Conservation (phyloP, 2,113 vertebrate genomes). For the Brienomyrus brachyistius region DNA sequence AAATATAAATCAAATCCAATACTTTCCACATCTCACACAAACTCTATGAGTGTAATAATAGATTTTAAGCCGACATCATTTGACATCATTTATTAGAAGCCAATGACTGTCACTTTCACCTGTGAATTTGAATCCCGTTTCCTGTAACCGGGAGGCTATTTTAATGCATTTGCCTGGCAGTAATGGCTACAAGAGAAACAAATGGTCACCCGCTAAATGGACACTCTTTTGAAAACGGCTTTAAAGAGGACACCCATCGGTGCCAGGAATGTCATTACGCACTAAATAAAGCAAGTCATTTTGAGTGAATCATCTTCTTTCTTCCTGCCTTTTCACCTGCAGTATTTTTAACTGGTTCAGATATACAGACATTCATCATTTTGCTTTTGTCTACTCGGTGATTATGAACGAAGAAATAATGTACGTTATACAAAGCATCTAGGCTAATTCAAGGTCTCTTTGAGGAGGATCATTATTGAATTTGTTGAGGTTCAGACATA, state of each 20-base stretch:
- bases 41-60: not conserved
- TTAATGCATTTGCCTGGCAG: not conserved
- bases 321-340: not conserved
- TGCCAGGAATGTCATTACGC: not conserved
- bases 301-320: not conserved
- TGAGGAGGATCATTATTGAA: not conserved
- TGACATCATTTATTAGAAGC: not conserved
- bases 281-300: not conserved
- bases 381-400: not conserved
- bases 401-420: not conserved
- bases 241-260: not conserved
- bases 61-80: not conserved
- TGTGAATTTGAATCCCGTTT: not conserved
- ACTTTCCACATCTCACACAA: not conserved
- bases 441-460: not conserved
- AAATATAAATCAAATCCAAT: not conserved
- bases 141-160: not conserved
- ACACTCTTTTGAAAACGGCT: not conserved
- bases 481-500: not conserved
- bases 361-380: not conserved
- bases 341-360: not conserved
- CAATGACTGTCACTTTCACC: not conserved
- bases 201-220: not conserved
- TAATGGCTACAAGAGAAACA: not conserved
- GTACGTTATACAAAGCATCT: not conserved